These are phyloP conservation scores for Pogonognathellus flavescens DNA, from an alignment of 1,140 invertebrate species.

Conservation along the genomic window DNA sequence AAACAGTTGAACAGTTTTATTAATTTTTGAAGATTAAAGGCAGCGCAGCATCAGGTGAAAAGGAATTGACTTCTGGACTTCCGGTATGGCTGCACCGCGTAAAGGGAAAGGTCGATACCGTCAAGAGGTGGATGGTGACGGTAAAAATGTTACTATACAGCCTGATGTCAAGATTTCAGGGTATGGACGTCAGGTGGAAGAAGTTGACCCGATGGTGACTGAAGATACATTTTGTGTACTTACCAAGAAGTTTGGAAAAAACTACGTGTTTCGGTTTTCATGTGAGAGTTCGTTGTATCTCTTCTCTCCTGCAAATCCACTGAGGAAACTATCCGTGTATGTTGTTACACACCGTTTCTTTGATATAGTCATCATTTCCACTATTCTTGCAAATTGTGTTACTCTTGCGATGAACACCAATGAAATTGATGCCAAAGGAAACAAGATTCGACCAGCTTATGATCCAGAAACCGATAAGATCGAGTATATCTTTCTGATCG, in stretches of 20 bases:
- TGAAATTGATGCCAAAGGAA: neutral
- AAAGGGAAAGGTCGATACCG: too few species aligned
- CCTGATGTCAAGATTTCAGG: too few species aligned
- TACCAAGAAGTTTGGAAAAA: constrained; percentile 90
- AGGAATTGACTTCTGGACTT: too few species aligned
- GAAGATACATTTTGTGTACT: constrained; percentile 97
- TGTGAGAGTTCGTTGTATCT: constrained; percentile 91
- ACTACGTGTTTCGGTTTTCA: constrained; percentile 95
- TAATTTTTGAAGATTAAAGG: too few species aligned
- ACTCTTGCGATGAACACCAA: constrained; percentile 85
- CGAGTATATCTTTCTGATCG: constrained; percentile 70
- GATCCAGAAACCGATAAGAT: neutral
- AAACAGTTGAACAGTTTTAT: too few species aligned
- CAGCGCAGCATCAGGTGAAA: too few species aligned
- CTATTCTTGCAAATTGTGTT: constrained; percentile 95
- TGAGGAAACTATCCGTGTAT: constrained; percentile 87
- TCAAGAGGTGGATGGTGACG: too few species aligned
- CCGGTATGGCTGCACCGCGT: too few species aligned
- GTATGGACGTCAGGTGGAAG: constrained; percentile 90
- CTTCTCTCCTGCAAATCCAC: constrained; percentile 90
- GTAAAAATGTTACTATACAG: too few species aligned
- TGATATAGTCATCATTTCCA: constrained; percentile 95
- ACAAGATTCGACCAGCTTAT: neutral
- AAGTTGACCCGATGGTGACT: constrained; percentile 95
- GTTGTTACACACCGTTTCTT: constrained; percentile 94